A percentile compares a stretch with the other conserved stretches of the same genome.
Conservation (phyloP, 2,113 vertebrate species). For the Anoplopoma fimbria region DNA sequence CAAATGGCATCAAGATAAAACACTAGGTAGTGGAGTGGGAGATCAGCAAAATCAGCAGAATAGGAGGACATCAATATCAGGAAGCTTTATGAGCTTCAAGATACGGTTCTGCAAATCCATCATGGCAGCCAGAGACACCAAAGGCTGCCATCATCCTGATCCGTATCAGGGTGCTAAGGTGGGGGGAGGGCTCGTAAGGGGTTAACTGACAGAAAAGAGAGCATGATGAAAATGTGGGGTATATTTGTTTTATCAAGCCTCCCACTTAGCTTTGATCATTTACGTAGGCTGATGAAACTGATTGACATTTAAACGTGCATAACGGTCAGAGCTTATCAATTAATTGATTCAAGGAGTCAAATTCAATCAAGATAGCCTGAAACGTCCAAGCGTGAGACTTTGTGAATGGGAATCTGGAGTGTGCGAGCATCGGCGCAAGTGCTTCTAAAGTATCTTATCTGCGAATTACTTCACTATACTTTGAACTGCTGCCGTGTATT, state of each 20-base stretch:
- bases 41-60: background rate
- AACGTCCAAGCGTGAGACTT: background rate
- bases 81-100: background rate
- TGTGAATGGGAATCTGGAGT: background rate
- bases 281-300: background rate
- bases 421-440: background rate
- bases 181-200: background rate
- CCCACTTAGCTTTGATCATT: background rate
- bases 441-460: constrained; percentile 45
- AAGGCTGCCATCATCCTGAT: background rate
- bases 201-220: background rate
- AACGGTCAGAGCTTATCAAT: background rate
- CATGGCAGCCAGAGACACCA: background rate
- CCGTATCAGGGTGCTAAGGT: background rate
- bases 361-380: background rate
- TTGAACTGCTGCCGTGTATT: constrained; percentile 61
- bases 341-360: background rate
- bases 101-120: background rate
- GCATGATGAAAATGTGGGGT: background rate
- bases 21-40: background rate
- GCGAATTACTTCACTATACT: constrained; percentile 53
- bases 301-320: background rate
- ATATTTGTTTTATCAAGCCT: background rate
- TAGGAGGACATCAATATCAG: background rate
- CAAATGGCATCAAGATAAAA: background rate